Evolutionary conservation across 2,113 vertebrate species (phyloP).

Genomic region (Alaudala cheleensis): DNA sequence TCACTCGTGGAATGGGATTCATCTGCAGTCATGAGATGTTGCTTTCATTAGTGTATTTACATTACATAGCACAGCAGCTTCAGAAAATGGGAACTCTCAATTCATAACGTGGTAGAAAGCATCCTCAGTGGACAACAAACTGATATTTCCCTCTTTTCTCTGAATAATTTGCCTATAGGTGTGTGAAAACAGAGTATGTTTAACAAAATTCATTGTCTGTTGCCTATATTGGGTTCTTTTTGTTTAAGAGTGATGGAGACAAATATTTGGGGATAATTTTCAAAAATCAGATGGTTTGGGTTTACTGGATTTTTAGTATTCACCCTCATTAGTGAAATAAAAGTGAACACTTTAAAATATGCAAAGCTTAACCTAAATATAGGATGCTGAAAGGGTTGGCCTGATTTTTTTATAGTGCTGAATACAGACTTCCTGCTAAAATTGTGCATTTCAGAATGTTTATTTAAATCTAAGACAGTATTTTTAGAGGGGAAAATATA

Average conservation of each 20-base stretch:
- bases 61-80: slow-evolving; percentile 45
- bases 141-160: neutral
- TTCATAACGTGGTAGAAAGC: neutral
- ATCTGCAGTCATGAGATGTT: slow-evolving; percentile 33
- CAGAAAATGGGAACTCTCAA: neutral
- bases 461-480: neutral
- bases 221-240: neutral
- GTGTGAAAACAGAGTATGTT: neutral
- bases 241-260: neutral
- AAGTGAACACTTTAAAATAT: neutral
- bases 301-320: neutral
- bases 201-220: neutral
- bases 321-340: neutral
- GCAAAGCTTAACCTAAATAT: neutral
- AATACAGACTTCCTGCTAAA: neutral
- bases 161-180: neutral
- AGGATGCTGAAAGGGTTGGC: neutral
- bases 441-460: neutral
- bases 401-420: neutral
- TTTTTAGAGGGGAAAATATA: neutral
- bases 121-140: slow-evolving; percentile 6
- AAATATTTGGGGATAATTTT: neutral
- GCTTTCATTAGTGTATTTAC: slow-evolving; percentile 48
- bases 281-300: neutral
- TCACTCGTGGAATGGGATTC: slow-evolving; percentile 46